phyloP scores from a whole-genome alignment of 1,140 invertebrate genomes.

The Brachionus paranguensis region DNA sequence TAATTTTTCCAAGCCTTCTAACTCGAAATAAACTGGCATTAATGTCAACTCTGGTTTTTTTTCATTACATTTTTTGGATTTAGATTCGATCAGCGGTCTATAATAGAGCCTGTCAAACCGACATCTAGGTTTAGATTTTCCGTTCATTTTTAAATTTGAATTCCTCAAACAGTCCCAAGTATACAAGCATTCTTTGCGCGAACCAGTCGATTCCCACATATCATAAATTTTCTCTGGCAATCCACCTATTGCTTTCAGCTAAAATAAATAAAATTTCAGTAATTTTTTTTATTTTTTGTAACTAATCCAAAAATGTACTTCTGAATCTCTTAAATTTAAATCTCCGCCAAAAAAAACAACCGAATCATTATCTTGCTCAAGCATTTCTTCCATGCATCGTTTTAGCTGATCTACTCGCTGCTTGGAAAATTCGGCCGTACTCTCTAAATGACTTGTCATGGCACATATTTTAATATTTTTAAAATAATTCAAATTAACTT shows the following conservation, averaged over 20 bases:
- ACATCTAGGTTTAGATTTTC: slow-evolving; percentile 57
- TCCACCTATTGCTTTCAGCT: slow-evolving; percentile 54
- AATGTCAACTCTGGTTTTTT: slow-evolving; percentile 43
- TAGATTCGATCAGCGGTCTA: slow-evolving; percentile 44
- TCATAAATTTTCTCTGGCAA: slow-evolving; percentile 57
- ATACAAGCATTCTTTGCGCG: slow-evolving; percentile 57
- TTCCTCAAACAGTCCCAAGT: slow-evolving; percentile 60
- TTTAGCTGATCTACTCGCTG: slow-evolving; percentile 58
- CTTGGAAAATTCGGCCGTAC: slow-evolving; percentile 56
- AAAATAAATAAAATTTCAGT: not conserved
- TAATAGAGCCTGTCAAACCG: slow-evolving; percentile 63
- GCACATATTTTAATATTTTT: slow-evolving; percentile 56
- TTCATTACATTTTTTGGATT: slow-evolving; percentile 1
- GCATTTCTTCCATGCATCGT: slow-evolving; percentile 52
- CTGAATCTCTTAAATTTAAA: slow-evolving; percentile 61
- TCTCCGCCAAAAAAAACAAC: slow-evolving; percentile 62
- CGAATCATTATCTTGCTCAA: slow-evolving; percentile 45
- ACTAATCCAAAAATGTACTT: slow-evolving; percentile 50
- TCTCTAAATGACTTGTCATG: slow-evolving; percentile 62
- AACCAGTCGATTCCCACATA: slow-evolving; percentile 60
- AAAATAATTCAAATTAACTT: slow-evolving; percentile 55
- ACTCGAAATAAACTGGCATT: slow-evolving; percentile 59
- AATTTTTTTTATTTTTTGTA: not conserved
- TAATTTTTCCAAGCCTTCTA: slow-evolving; percentile 60
- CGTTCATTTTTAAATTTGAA: slow-evolving; percentile 23